Conservation (phyloP, 2,797 vertebrate genomes). For the Hydrocynus forskahlii region DNA sequence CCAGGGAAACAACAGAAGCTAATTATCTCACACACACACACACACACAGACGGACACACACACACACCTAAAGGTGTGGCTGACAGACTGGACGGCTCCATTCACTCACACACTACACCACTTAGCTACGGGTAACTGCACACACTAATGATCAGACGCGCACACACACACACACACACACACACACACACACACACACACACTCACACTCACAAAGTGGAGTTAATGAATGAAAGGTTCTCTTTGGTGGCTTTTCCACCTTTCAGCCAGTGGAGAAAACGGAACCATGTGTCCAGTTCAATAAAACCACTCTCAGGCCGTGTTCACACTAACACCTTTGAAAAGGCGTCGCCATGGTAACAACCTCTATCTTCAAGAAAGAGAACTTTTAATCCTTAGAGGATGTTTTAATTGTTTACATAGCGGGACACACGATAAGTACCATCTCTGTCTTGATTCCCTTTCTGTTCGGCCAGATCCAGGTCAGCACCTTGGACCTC, state of each 20-base stretch:
- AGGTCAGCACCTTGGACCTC: too few relatives aligned
- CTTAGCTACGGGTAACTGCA: slow-evolving; percentile 57
- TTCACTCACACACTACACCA: slow-evolving; percentile 53
- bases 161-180: slow-evolving; percentile 38
- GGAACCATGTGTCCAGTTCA: slow-evolving; percentile 47
- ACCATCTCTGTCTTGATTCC: too few relatives aligned
- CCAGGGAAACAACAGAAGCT: slow-evolving; percentile 28
- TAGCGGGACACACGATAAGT: too few relatives aligned
- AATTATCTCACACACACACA: slow-evolving; percentile 42
- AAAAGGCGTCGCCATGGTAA: background rate
- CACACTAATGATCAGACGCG: slow-evolving; percentile 52
- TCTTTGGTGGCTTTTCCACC: slow-evolving; percentile 19
- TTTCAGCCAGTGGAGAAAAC: slow-evolving; percentile 39
- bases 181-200: slow-evolving; percentile 36
- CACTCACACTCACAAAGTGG: slow-evolving; percentile 29
- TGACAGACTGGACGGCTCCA: slow-evolving; percentile 52
- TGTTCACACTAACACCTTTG: background rate
- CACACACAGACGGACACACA: background rate
- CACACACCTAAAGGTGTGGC: slow-evolving; percentile 44
- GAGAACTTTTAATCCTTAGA: too few relatives aligned
- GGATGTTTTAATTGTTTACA: too few relatives aligned
- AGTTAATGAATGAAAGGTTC: slow-evolving; percentile 55
- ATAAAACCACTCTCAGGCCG: background rate
- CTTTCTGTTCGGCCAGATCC: too few relatives aligned
- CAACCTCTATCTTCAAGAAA: background rate